phyloP scores from a whole-genome alignment of 2,113 vertebrate genomes.

The Meleagris gallopavo region DNA sequence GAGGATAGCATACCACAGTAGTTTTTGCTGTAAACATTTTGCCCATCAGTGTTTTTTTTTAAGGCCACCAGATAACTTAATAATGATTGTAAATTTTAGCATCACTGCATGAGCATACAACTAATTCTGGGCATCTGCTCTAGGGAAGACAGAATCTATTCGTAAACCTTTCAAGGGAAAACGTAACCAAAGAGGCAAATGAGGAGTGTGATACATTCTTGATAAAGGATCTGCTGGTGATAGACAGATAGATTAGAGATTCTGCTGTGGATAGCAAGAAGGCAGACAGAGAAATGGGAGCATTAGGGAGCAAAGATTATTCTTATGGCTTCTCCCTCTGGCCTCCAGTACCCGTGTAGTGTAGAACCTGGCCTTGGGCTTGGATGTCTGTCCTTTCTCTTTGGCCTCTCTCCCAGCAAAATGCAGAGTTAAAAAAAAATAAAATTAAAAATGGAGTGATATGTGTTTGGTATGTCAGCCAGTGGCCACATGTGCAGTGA shows the following conservation, averaged over 20 bases:
- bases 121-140: neutral
- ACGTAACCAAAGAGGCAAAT: neutral
- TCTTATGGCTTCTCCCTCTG: neutral
- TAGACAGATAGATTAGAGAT: neutral
- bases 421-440: neutral
- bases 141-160: neutral
- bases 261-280: neutral
- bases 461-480: slow-evolving; percentile 59
- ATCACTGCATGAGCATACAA: neutral
- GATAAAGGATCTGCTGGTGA: neutral
- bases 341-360: neutral
- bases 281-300: neutral
- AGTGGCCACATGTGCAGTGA: slow-evolving; percentile 71
- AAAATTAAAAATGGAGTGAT: neutral
- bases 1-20: neutral
- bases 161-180: neutral
- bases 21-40: slow-evolving; percentile 20
- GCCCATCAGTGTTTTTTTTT: neutral
- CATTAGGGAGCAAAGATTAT: neutral
- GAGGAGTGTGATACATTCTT: neutral
- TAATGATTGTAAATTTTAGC: neutral
- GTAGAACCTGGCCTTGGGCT: neutral
- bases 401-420: slow-evolving; percentile 23
- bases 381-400: neutral
- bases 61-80: slow-evolving; percentile 1